These are phyloP conservation scores for Aphodius sticticus DNA, from an alignment of 2,888 invertebrate species.

Conservation along the genomic window DNA sequence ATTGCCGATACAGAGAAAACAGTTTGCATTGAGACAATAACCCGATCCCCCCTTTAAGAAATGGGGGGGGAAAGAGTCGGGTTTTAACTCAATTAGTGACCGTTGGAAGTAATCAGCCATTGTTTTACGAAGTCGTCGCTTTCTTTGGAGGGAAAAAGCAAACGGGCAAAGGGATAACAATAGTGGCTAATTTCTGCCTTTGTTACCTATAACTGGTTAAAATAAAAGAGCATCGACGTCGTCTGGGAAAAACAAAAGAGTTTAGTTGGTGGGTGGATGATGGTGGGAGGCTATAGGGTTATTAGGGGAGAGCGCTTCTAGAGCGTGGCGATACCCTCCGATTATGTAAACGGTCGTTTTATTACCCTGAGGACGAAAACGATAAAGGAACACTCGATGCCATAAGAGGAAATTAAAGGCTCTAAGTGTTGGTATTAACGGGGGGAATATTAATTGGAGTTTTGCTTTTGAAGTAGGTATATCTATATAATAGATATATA, in stretches of 20 bases:
- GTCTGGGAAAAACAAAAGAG: background rate
- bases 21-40: background rate
- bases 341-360: background rate
- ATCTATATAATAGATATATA: too few species aligned
- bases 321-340: background rate
- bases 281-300: background rate
- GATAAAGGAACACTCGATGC: background rate
- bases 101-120: background rate
- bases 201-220: background rate
- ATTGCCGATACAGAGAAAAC: background rate
- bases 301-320: background rate
- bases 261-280: background rate
- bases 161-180: background rate
- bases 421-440: background rate
- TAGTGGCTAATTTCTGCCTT: constrained; percentile 4
- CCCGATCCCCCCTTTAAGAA: background rate
- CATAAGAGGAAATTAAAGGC: background rate
- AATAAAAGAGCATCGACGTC: background rate
- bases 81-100: background rate
- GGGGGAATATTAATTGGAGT: too few species aligned
- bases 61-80: background rate
- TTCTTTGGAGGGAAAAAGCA: background rate
- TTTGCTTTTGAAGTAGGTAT: too few species aligned
- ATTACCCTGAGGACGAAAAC: background rate
- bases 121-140: background rate